Percentiles rank a stretch among this genome's conserved stretches.
phyloP scores from a whole-genome alignment of 1,140 invertebrate species.

The Cryptotermes secundus region DNA sequence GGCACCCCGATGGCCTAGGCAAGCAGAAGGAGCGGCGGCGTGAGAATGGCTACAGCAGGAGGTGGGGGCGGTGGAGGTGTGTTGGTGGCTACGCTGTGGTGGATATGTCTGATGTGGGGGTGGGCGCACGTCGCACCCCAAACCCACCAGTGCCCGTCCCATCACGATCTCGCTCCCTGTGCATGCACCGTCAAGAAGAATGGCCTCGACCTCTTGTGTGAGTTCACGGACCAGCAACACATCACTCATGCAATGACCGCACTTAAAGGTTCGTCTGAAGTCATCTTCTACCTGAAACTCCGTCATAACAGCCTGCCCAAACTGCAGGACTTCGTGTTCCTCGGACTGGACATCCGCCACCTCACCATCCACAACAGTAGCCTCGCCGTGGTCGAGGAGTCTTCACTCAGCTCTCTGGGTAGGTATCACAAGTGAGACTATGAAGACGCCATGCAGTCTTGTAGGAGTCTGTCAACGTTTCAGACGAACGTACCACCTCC shows the following conservation, averaged over 20 bases:
- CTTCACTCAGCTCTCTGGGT: slow-evolving; percentile 81
- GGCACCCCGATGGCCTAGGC: background rate
- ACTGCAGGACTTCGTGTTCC: slow-evolving; percentile 78
- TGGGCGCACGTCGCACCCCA: slow-evolving; percentile 21
- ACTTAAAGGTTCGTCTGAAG: slow-evolving; percentile 67
- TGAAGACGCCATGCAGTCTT: too few species aligned
- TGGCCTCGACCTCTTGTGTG: slow-evolving; percentile 82
- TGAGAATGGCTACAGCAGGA: slow-evolving; percentile 11
- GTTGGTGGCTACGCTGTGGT: slow-evolving; percentile 5
- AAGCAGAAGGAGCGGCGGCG: background rate
- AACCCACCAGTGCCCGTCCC: slow-evolving; percentile 67
- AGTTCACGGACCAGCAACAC: slow-evolving; percentile 72
- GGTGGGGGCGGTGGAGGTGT: slow-evolving; percentile 18
- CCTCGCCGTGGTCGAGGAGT: slow-evolving; percentile 80
- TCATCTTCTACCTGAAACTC: slow-evolving; percentile 83
- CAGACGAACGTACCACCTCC: too few species aligned
- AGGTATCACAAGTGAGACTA: slow-evolving; percentile 40
- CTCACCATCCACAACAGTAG: slow-evolving; percentile 85
- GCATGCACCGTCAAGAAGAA: slow-evolving; percentile 80
- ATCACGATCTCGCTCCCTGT: slow-evolving; percentile 72
- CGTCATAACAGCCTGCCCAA: slow-evolving; percentile 80
- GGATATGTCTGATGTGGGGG: slow-evolving; percentile 20
- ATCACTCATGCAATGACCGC: slow-evolving; percentile 72
- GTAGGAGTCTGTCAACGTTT: too few species aligned
- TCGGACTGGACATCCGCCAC: slow-evolving; percentile 83